phyloP scores from a whole-genome alignment of 2,888 invertebrate genomes.

The Tineola bisselliella region DNA sequence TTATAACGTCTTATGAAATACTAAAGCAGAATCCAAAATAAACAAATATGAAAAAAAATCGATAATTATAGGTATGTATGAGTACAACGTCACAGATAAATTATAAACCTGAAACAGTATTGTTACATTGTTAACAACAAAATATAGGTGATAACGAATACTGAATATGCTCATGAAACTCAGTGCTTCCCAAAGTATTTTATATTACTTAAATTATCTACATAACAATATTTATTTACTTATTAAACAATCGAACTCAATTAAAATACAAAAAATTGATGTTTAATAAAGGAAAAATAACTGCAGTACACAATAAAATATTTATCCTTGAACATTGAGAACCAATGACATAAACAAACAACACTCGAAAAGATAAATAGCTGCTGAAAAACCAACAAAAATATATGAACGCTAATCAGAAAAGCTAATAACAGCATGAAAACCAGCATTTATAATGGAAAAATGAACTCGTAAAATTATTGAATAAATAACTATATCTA shows the following conservation, averaged over 20 bases:
- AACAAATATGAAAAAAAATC: conserved; percentile 1
- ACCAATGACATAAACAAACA: not conserved
- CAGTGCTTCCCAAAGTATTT: not conserved
- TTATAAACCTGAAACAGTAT: not conserved
- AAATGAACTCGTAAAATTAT: not conserved
- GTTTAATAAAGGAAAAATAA: too few species aligned
- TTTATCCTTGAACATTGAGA: not conserved
- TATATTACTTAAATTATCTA: too few species aligned
- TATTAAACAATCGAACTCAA: too few species aligned
- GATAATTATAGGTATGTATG: not conserved
- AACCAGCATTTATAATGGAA: not conserved
- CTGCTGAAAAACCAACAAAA: not conserved
- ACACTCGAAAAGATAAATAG: not conserved
- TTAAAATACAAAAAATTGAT: too few species aligned
- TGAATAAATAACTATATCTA: not conserved
- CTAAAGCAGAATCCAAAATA: not conserved
- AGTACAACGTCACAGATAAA: not conserved
- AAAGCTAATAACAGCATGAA: not conserved
- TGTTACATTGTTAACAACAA: not conserved
- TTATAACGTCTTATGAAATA: not conserved
- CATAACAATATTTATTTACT: too few species aligned
- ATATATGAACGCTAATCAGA: not conserved
- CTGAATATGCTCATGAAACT: not conserved
- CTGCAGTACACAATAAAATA: not conserved
- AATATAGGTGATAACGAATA: not conserved